These are phyloP conservation scores for Artemia sinica DNA, from an alignment of 2,888 invertebrate species.

Conservation along the genomic window DNA sequence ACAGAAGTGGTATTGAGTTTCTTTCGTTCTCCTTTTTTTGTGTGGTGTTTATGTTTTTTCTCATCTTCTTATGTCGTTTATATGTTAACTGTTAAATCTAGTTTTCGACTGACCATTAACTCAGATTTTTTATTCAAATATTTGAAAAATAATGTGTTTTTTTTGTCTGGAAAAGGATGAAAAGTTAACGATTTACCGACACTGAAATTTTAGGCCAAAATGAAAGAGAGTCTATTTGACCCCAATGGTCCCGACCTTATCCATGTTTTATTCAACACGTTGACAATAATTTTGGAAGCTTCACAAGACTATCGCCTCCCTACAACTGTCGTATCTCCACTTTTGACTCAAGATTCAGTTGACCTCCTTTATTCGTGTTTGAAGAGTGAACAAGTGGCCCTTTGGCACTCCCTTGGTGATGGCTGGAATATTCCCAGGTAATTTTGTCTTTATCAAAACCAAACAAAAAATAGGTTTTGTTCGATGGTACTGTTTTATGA, in stretches of 20 bases:
- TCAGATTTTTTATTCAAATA: no score
- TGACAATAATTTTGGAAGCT: not conserved
- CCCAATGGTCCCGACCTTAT: not conserved
- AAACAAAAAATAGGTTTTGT: no score
- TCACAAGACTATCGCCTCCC: slow-evolving; percentile 11
- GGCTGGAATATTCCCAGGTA: slow-evolving; percentile 1
- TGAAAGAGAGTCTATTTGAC: not conserved
- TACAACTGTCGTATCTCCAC: not conserved
- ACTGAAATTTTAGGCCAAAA: not conserved
- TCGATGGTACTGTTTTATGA: no score
- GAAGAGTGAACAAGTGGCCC: slow-evolving; percentile 9
- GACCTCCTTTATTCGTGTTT: not conserved
- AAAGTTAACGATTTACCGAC: no score
- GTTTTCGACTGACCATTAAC: no score
- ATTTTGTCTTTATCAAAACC: not conserved
- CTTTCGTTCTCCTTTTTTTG: no score
- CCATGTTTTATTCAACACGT: not conserved
- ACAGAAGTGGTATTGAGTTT: no score
- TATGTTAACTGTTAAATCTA: no score
- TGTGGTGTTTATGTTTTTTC: no score
- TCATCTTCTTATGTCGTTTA: no score
- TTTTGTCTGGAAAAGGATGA: no score
- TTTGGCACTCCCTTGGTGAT: not conserved
- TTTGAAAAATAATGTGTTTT: no score
- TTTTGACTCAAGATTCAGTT: not conserved